Evolutionary conservation across 2,888 invertebrate species (phyloP), one percentile per base, ranked within the genome.

Genomic region (Drosophila birchii): DNA sequence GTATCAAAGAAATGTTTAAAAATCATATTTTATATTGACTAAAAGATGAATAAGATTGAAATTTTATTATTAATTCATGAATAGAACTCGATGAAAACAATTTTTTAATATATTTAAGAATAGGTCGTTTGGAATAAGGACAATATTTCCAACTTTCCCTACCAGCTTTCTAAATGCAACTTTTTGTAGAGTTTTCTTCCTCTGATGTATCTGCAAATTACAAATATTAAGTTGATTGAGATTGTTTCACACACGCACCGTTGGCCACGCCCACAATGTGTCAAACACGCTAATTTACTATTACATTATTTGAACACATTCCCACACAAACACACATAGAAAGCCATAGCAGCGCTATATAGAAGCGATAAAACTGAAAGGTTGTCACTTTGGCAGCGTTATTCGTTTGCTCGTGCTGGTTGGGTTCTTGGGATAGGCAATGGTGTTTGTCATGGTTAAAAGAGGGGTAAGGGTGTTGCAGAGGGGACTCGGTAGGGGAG

Each of bases 231-330:
- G 67, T 74, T 70, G 79, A 81, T 80, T 78, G 75, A 84, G 82
- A 78, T 86, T 85, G 85, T 67, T 78, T 75, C 68, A 76, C 76
- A 78, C 78, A 86, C 82, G 79, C 79, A 82, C 76, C 73, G 73
- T 79, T 85, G 77, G 80, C 86, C 86, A 87, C 86, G 86, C 86
- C 86, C 88, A 69, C 83, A 71, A 54, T 78, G 78, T 85, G 86
- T 87, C 81, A 87, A 86, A 85, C 87, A 86, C 86, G 86, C 86
- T 86, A 86, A 86, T 86, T 86, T 86, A 86, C 89, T 87, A 82
- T 85, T 85, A 86, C 86, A 89, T 86, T 89, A 88, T 86, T 86
- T 88, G 86, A 80, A 87, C 71, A 77, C 71, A 84, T n/a, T 78
- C 45, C 47, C 26, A 68, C 66, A 69, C 32, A 63, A 20, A 41